Conservation (phyloP, 1,140 invertebrate genomes). For the Asobara japonica region DNA sequence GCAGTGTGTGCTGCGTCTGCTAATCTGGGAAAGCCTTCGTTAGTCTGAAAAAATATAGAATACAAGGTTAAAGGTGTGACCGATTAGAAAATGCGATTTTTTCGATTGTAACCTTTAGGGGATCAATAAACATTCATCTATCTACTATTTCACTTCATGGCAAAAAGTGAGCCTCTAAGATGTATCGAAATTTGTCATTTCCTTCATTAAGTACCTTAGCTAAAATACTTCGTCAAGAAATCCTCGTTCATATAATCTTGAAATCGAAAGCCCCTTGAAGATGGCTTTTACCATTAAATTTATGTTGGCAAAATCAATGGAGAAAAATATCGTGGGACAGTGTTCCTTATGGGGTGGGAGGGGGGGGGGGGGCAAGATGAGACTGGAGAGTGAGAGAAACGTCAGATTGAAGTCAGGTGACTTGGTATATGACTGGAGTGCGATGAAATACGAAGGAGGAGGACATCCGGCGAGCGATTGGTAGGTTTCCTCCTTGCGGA, state of each 20-base stretch:
- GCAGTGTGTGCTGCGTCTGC: constrained; percentile 35
- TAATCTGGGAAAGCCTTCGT: constrained; percentile 47
- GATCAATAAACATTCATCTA: too few relatives aligned
- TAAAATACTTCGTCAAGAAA: too few relatives aligned
- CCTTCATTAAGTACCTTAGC: too few relatives aligned
- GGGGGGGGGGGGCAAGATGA: constrained; percentile 29
- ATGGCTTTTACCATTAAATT: neutral
- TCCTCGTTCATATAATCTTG: too few relatives aligned
- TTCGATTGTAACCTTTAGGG: too few relatives aligned
- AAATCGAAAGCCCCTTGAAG: too few relatives aligned
- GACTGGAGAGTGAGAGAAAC: constrained; percentile 34
- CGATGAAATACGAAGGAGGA: constrained; percentile 43
- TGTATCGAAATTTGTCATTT: too few relatives aligned
- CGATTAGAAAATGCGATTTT: too few relatives aligned
- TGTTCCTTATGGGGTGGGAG: too few relatives aligned
- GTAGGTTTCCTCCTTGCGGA: constrained; percentile 64
- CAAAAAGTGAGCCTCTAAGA: too few relatives aligned
- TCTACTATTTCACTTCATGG: too few relatives aligned
- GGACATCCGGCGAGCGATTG: constrained; percentile 63
- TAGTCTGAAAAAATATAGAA: constrained; percentile 43
- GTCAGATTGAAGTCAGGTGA: constrained; percentile 1
- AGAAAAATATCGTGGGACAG: neutral
- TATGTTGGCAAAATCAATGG: neutral
- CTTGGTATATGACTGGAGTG: constrained; percentile 33
- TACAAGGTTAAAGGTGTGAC: too few relatives aligned